Evolutionary conservation across 1,140 invertebrate species (phyloP), one percentile per base, ranked within the genome.

Genomic region (Drosophila parabipectinata): DNA sequence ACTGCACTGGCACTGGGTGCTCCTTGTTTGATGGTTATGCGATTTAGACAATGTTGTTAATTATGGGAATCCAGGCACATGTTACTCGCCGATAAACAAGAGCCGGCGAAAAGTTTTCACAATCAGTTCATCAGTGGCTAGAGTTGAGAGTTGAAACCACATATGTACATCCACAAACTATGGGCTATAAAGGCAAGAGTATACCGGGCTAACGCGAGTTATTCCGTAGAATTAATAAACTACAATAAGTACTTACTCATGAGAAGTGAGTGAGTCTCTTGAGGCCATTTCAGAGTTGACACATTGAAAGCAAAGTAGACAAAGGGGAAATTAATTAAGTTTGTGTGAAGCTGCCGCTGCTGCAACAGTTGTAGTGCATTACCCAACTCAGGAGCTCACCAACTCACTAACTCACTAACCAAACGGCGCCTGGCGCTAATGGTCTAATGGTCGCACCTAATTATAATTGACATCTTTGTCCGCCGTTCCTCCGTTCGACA

Each of bases 61-160:
- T 87, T 85, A 81, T 85, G 81, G 82, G 81, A 85, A 85, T 14
- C 63, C 68, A 61, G 77, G 69, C 81, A 78, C 54, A 77, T 85
- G 81, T 57, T 47, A 34, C 26, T 21, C 58, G 9, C 14, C 45
- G 47, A 69, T 66, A 77, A 44, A n/a, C 18, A 18, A 15, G 4
- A 28, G 60, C 18, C 37, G 26, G 18, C 8, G 37, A 34, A 74
- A 83, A 73, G 47, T 54, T 77, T 77, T 61, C 51, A 52, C 76
- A 77, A 79, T 68, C 51, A 1, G 5, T 6, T 6, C 5, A 28
- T 28, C 68, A 30, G 41, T 39, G 14, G 39, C 45, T 72, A 55
- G 57, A 58, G 72, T 48, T 56, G n/a, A 52, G 47, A 59, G 34
- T 41, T 39, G 37, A 21, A 28, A 37, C 39, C 37, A 30, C 39